A percentile compares a stretch with the other conserved stretches of the same genome.
These are phyloP conservation scores for Ips typographus DNA, from an alignment of 1,140 invertebrate genomes.

Conservation along the genomic window DNA sequence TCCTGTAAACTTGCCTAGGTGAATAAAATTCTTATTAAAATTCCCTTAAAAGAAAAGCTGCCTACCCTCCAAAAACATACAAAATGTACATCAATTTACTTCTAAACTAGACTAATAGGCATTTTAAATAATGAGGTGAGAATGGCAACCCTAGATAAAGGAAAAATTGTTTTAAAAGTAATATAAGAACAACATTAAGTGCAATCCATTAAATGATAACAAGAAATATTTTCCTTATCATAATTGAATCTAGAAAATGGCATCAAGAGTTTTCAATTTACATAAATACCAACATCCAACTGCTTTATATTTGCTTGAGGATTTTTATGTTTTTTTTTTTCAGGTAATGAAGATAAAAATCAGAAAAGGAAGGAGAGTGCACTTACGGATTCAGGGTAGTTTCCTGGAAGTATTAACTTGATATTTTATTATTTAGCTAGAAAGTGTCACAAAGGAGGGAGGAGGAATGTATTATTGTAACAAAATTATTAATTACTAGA, in stretches of 20 bases:
- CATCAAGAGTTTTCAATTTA: constrained; percentile 33
- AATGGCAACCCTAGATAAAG: constrained; percentile 26
- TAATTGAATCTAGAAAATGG: constrained; percentile 47
- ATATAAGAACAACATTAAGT: constrained; percentile 30
- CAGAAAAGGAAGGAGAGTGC: no score
- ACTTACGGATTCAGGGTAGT: no score
- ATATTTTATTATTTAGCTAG: no score
- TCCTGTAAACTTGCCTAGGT: no score
- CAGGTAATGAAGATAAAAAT: neutral
- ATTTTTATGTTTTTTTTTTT: constrained; percentile 3
- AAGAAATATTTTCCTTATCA: constrained; percentile 46
- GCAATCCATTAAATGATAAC: constrained; percentile 48
- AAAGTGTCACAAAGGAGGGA: no score
- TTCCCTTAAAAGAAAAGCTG: no score
- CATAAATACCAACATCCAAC: constrained; percentile 31
- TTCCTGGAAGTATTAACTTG: no score
- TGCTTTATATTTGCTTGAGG: constrained; percentile 10
- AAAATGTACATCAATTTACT: neutral
- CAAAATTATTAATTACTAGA: no score
- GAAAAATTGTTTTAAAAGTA: constrained; percentile 30
- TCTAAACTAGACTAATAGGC: constrained; percentile 11
- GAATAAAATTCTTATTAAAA: no score
- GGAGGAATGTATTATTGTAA: no score
- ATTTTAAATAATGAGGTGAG: constrained; percentile 28
- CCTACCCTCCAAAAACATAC: no score